Base-by-base conservation (phyloP, 2,113 vertebrate genomes). In the Rafetus swinhoei region DNA sequence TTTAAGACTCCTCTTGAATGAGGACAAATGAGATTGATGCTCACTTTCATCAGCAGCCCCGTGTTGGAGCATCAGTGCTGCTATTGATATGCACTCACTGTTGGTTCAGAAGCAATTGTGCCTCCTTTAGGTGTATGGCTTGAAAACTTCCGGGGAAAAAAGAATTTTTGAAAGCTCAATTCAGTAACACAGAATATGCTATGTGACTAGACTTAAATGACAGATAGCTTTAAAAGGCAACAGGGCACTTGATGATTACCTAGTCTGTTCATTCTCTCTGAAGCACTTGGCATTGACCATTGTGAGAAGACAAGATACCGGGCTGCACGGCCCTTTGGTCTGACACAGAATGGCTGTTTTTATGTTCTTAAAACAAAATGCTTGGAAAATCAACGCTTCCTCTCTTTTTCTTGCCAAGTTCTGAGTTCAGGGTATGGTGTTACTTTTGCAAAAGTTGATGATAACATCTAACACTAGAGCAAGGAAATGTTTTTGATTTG, bases 21-120 rank as follows among this genome's bases (percentile, higher is more conserved):
- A 94, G 95, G 92, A 93, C 86, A 97, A 96, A 97, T 95, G 94
- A 95, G 91, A 89, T 50, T 92, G 94, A 95, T 97, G 95, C 91
- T 93, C 94, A 86, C 92, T 93, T 95, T 89, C 96, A 97, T 97
- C 95, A 96, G 82, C 72, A 2, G 6, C 80, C 88, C 85, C 39
- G 55, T 74, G 77, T 4, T 89, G 27, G 80, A 94, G 93, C 39
- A 62, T 91, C 62, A 82, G 92, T 83, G 88, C 94, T 97, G 85
- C 88, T 96, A 89, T 95, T 96, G 85, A 90, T 93, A 87, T 94
- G 93, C 90, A 89, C 96, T 97, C 93, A 94, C 90, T 81, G 87
- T 93, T 92, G 92, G 74, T 87, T 97, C 83, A 93, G 83, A 93
- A 93, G 95, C 96, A 97, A 95, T 95, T 90, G 94, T 81, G 92